These are phyloP conservation scores for Hoplodrina ambigua DNA, from an alignment of 2,888 invertebrate species.

Conservation along the genomic window DNA sequence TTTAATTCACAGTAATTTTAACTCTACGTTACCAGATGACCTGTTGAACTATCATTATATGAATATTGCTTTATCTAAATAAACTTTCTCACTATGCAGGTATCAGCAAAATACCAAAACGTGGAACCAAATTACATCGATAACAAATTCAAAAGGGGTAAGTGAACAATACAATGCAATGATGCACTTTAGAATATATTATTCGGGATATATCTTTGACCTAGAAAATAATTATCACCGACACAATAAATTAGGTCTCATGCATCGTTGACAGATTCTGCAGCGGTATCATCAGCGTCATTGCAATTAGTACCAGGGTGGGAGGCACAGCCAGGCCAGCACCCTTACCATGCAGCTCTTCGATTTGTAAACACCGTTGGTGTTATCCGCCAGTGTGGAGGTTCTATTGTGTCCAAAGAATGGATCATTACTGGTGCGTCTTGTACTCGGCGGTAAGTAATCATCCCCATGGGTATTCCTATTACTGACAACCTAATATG, in stretches of 20 bases:
- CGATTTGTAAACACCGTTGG: background rate
- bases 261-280: background rate
- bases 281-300: background rate
- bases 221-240: too few species aligned
- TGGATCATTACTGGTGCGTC: background rate
- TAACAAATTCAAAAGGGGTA: background rate
- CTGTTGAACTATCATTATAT: too few species aligned
- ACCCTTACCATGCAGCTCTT: constrained; percentile 7
- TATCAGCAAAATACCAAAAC: background rate
- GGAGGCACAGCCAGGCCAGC: constrained; percentile 13
- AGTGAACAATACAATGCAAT: too few species aligned
- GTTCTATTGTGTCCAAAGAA: background rate
- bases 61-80: too few species aligned
- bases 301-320: constrained; percentile 7
- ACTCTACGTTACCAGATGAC: too few species aligned
- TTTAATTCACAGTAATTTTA: too few species aligned
- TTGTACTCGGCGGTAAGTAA: constrained; percentile 1
- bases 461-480: too few species aligned
- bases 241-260: too few species aligned
- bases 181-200: too few species aligned
- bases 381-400: constrained; percentile 3
- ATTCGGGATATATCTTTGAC: too few species aligned
- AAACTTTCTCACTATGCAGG: background rate
- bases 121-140: background rate
- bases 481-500: too few species aligned